Conservation (phyloP, 1,140 invertebrate genomes). For the Metaphire vulgaris region DNA sequence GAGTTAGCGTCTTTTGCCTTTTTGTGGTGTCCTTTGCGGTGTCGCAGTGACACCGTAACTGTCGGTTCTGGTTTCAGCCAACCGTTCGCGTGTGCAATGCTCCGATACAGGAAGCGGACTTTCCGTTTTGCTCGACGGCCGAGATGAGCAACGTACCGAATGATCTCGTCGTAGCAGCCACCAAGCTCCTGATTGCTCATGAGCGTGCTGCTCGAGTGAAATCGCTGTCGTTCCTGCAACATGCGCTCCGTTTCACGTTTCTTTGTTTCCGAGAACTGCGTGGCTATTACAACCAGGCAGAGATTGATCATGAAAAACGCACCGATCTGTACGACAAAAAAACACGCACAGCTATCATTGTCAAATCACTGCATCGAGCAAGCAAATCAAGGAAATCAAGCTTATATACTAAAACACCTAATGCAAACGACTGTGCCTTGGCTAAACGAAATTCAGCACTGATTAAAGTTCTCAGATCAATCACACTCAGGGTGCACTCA, state of each 20-base stretch:
- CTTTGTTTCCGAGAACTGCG: slow-evolving; percentile 99
- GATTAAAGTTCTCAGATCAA: too few species aligned
- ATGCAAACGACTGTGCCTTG: too few species aligned
- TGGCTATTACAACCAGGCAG: slow-evolving; percentile 98
- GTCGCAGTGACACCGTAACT: neutral
- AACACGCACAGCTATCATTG: too few species aligned
- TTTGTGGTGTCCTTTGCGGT: neutral
- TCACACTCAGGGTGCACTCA: too few species aligned
- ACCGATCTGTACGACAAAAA: slow-evolving; percentile 74
- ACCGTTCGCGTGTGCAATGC: neutral
- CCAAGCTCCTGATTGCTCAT: slow-evolving; percentile 56
- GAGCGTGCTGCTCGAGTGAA: slow-evolving; percentile 87
- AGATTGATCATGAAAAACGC: slow-evolving; percentile 99
- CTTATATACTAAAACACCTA: too few species aligned
- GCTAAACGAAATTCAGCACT: too few species aligned
- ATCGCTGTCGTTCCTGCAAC: slow-evolving; percentile 84
- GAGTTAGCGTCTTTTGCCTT: neutral
- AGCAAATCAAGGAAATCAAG: too few species aligned
- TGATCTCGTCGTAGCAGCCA: slow-evolving; percentile 66
- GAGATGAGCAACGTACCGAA: slow-evolving; percentile 89
- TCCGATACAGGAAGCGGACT: neutral
- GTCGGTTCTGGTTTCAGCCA: neutral
- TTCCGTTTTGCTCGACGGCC: slow-evolving; percentile 71
- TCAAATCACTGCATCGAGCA: too few species aligned
- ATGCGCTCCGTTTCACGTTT: slow-evolving; percentile 98